Conservation (phyloP, 2,888 invertebrate genomes). For the Oscheius sp. region DNA sequence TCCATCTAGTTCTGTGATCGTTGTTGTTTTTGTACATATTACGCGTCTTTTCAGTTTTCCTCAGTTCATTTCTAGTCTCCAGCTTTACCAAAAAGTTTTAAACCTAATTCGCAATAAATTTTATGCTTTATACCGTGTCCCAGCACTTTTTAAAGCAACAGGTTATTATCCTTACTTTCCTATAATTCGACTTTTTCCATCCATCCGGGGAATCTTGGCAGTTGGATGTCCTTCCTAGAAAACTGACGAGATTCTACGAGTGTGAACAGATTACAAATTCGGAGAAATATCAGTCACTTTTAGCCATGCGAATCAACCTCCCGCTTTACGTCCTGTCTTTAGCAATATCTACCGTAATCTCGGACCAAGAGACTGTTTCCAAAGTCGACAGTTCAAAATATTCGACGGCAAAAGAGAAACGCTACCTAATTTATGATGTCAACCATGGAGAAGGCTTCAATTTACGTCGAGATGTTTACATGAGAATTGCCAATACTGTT, state of each 20-base stretch:
- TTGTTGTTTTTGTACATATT: not conserved
- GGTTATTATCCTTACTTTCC: not conserved
- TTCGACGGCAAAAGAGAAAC: slow-evolving; percentile 44
- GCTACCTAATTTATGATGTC: slow-evolving; percentile 90
- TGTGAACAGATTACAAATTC: too few relatives aligned
- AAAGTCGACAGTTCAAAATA: slow-evolving; percentile 45
- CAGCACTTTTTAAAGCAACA: not conserved
- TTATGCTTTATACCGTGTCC: not conserved
- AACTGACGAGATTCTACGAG: too few relatives aligned
- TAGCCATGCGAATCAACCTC: slow-evolving; percentile 8
- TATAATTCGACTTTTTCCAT: not conserved
- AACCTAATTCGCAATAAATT: not conserved
- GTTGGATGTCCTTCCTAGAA: too few relatives aligned
- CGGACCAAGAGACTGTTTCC: slow-evolving; percentile 43
- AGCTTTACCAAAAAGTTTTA: slow-evolving; percentile 23
- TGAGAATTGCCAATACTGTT: slow-evolving; percentile 88
- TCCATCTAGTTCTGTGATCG: not conserved
- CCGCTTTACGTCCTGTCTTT: not conserved
- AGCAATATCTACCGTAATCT: not conserved
- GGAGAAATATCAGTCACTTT: not conserved
- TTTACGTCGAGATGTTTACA: slow-evolving; percentile 92
- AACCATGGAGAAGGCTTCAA: slow-evolving; percentile 97
- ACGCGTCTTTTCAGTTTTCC: not conserved
- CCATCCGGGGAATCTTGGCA: too few relatives aligned
- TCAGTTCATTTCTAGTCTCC: slow-evolving; percentile 12